phyloP scores from a whole-genome alignment of 1,140 invertebrate species.

The Neuroterus valhalla region DNA sequence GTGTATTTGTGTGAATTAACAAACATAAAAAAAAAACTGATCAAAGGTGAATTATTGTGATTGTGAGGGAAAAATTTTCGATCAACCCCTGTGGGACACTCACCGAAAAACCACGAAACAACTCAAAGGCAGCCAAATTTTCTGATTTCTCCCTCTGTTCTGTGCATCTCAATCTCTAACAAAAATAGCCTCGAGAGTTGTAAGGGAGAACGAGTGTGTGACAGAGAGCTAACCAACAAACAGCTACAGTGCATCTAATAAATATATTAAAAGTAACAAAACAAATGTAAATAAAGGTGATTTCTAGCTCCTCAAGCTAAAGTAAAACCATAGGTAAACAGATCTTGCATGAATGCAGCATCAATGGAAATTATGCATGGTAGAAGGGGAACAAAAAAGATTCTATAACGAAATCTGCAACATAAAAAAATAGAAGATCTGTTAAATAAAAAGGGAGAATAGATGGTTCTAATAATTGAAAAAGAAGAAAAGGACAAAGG shows the following conservation, averaged over 20 bases:
- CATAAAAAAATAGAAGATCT: too few species aligned
- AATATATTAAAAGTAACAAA: slow-evolving; percentile 75
- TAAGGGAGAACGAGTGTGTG: slow-evolving; percentile 72
- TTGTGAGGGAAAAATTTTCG: slow-evolving; percentile 57
- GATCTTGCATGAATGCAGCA: slow-evolving; percentile 28
- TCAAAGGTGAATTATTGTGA: slow-evolving; percentile 8
- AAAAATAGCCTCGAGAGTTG: slow-evolving; percentile 73
- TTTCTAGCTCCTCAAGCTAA: slow-evolving; percentile 64
- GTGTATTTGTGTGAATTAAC: background rate
- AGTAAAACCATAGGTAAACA: slow-evolving; percentile 50
- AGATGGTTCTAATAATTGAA: slow-evolving; percentile 10
- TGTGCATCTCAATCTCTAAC: slow-evolving; percentile 73
- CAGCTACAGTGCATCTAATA: slow-evolving; percentile 76
- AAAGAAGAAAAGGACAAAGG: slow-evolving; percentile 32
- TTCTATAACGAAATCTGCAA: too few species aligned
- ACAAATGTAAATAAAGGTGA: slow-evolving; percentile 73
- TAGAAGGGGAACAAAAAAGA: slow-evolving; percentile 10
- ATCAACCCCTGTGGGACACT: slow-evolving; percentile 73
- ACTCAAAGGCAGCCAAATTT: slow-evolving; percentile 74
- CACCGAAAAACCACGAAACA: slow-evolving; percentile 72
- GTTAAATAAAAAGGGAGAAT: slow-evolving; percentile 14
- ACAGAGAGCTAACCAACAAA: slow-evolving; percentile 75
- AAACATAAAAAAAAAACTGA: slow-evolving; percentile 1
- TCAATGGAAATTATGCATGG: slow-evolving; percentile 33
- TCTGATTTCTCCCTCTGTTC: slow-evolving; percentile 71